phyloP scores from a whole-genome alignment of 2,888 invertebrate genomes.

The Drosophila fulvimacula region DNA sequence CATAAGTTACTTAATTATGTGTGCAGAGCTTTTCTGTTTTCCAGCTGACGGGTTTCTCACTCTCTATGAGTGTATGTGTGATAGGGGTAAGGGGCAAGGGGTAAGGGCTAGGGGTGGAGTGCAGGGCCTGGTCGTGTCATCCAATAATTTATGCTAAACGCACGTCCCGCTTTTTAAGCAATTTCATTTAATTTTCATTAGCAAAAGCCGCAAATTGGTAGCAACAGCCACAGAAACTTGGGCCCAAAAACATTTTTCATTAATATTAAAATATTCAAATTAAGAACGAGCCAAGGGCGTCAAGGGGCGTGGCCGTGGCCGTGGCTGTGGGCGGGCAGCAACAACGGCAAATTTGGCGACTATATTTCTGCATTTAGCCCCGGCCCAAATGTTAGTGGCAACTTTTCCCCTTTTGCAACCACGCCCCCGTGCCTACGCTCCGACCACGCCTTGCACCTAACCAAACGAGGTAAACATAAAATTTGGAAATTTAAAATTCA shows the following conservation, averaged over 20 bases:
- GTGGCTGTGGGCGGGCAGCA: neutral
- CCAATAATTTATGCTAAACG: constrained; percentile 67
- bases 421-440: neutral
- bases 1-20: constrained; percentile 69
- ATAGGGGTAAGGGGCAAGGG: fast-evolving
- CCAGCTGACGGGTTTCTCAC: neutral
- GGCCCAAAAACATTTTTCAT: constrained; percentile 68
- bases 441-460: neutral
- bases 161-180: constrained; percentile 67
- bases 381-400: constrained; percentile 7
- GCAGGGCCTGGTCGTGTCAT: constrained; percentile 26
- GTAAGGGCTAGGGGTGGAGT: too few species aligned
- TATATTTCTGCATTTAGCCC: constrained; percentile 13
- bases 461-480: constrained; percentile 5
- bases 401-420: neutral
- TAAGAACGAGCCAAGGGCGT: constrained; percentile 41
- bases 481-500: constrained; percentile 66
- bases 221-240: constrained; percentile 59
- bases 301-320: neutral
- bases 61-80: neutral
- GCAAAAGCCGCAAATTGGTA: constrained; percentile 64
- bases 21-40: constrained; percentile 35
- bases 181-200: constrained; percentile 78
- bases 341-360: constrained; percentile 11
- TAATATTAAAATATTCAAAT: constrained; percentile 79